A percentile compares a stretch with the other conserved stretches of the same genome.
These are phyloP conservation scores for Macrobrachium rosenbergii DNA, from an alignment of 1,140 invertebrate genomes.

Conservation along the genomic window DNA sequence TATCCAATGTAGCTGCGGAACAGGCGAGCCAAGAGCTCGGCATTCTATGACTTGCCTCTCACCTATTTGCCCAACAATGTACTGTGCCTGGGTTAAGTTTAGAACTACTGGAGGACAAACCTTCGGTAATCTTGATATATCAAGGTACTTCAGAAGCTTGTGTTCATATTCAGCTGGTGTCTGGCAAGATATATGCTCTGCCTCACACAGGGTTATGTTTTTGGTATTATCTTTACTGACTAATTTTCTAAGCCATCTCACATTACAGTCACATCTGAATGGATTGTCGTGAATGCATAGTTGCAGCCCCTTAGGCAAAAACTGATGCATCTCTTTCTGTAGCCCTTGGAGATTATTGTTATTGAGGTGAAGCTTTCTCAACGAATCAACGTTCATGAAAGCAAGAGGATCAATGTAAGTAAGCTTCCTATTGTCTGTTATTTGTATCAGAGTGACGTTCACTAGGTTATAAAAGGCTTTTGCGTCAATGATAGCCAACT, in stretches of 20 bases:
- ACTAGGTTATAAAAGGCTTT: conserved; percentile 71
- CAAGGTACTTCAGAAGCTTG: conserved; percentile 68
- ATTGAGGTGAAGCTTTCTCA: conserved; percentile 30
- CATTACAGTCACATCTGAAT: conserved; percentile 73
- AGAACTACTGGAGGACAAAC: conserved; percentile 61
- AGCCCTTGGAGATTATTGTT: conserved; percentile 35
- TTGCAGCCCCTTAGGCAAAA: conserved; percentile 67
- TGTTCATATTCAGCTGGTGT: conserved; percentile 66
- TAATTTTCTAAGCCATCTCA: conserved; percentile 70
- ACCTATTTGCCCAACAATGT: conserved; percentile 70
- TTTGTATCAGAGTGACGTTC: conserved; percentile 68
- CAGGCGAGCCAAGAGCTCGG: conserved; percentile 71
- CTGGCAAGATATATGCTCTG: conserved; percentile 69
- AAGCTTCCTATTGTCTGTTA: conserved; percentile 71
- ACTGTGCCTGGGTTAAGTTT: conserved; percentile 52
- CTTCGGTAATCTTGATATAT: conserved; percentile 67
- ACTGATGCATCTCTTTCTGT: conserved; percentile 32
- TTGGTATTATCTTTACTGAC: conserved; percentile 50
- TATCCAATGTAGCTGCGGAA: conserved; percentile 71
- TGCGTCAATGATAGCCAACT: conserved; percentile 70
- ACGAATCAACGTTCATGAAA: conserved; percentile 34
- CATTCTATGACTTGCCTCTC: conserved; percentile 71
- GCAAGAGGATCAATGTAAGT: conserved; percentile 69
- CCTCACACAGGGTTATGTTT: conserved; percentile 61
- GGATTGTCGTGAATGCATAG: conserved; percentile 71